Percentiles rank a stretch among this genome's conserved stretches.
These are phyloP conservation scores for Platysternon megacephalum DNA, from an alignment of 2,113 vertebrate species.

Conservation along the genomic window DNA sequence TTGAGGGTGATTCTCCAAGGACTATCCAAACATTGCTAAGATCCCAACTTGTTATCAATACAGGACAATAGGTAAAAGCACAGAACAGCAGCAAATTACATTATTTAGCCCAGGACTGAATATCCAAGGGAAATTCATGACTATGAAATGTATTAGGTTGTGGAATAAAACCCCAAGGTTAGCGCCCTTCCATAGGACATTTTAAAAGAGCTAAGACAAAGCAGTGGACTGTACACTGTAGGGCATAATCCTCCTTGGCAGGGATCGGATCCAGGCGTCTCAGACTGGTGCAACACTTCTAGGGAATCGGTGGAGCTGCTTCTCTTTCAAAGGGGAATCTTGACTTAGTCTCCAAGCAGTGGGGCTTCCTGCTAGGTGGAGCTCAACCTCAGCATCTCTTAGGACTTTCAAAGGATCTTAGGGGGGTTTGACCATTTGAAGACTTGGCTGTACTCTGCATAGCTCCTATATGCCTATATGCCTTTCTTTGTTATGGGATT, in stretches of 20 bases:
- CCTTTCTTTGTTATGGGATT: neutral
- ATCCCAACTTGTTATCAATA: neutral
- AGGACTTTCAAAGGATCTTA: neutral
- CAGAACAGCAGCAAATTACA: neutral
- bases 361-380: neutral
- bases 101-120: neutral
- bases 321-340: neutral
- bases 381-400: neutral
- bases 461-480: neutral
- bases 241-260: neutral
- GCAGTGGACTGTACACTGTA: neutral
- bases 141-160: neutral
- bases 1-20: neutral
- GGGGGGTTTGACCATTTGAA: neutral
- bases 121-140: neutral
- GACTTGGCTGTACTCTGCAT: neutral
- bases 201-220: fast-evolving
- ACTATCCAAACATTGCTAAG: neutral
- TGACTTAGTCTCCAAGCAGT: neutral
- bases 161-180: neutral
- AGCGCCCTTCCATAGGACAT: neutral
- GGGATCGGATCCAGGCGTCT: neutral
- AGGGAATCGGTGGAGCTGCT: neutral
- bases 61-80: neutral
- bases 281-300: neutral